Evolutionary conservation across 1,140 invertebrate species (phyloP), one percentile per base, ranked within the genome.

Genomic region (Trinorchestia longiramus): DNA sequence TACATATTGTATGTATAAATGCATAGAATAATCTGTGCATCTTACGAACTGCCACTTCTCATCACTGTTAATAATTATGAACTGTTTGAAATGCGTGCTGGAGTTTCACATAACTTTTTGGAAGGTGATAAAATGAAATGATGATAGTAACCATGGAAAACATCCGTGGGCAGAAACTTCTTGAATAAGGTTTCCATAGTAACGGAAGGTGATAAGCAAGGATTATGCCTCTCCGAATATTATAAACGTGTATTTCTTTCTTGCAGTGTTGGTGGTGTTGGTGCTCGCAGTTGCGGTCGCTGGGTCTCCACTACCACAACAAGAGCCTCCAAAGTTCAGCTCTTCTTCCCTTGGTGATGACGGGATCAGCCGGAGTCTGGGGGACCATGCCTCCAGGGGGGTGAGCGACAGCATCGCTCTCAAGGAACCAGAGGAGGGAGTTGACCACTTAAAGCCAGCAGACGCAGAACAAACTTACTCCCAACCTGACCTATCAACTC

Each of bases 261-360:
- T 95, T 90, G 40, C 96, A 96, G 96, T 96, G 96, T 96, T 96
- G 96, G 95, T 87, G 95, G 95, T 96, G 96, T 43, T 96, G 96
- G 91, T 96, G 96, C 47, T 96, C 88, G 96, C 96, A 95, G 96
- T 95, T 42, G 96, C 95, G 96, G 96, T 96, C 62, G 95, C 95
- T 47, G 96, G 96, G 57, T 96, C 96, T 95, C 96, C 96, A 40
- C 45, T 96, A 47, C 96, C 96, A 6, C 43, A 90, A 40, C 96
- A 95, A 90, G 95, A 90, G 88, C 95, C 43, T 77, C 87, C 95
- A 96, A 43, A 8, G 95, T 91, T 88, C 88, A 44, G 87, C 62
- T 62, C 92, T 90, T 95, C 43, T 44, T 90, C 88, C 40, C 43
- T 47, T 87, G 94, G 41, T 43, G 88, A 95, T 95, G 43, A n/a